Percentiles rank a stretch among this genome's conserved stretches.
These are phyloP conservation scores for Griposia aprilina DNA, from an alignment of 2,888 invertebrate species.

Conservation along the genomic window DNA sequence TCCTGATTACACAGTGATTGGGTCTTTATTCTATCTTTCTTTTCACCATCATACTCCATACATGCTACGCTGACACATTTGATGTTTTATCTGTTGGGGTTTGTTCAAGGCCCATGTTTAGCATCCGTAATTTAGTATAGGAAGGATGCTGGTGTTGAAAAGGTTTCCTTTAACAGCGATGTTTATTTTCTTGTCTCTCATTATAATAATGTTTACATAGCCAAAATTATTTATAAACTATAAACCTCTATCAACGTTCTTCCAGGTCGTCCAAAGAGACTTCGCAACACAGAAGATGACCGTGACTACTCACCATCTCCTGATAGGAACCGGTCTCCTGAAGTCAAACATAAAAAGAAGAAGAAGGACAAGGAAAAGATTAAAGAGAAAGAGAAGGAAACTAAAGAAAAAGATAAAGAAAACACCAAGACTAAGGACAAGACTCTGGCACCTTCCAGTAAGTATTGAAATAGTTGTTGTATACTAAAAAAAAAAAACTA, in stretches of 20 bases:
- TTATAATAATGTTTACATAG: background rate
- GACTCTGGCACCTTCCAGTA: constrained; percentile 88
- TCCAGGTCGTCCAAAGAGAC: constrained; percentile 79
- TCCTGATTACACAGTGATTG: background rate
- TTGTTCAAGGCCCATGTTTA: background rate
- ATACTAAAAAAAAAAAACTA: background rate
- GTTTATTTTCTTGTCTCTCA: background rate
- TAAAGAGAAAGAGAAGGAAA: constrained; percentile 76
- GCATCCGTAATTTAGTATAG: background rate
- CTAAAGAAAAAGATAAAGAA: constrained; percentile 76
- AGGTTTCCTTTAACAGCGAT: background rate
- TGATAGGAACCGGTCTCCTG: constrained; percentile 79
- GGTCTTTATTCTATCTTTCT: background rate
- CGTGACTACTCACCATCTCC: constrained; percentile 83
- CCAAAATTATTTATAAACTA: background rate
- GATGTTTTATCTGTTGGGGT: background rate
- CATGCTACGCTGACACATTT: background rate
- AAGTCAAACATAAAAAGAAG: constrained; percentile 82
- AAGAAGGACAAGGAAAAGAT: constrained; percentile 81
- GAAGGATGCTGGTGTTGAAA: background rate
- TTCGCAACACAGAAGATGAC: constrained; percentile 75
- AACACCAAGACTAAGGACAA: constrained; percentile 87
- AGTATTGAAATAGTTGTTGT: constrained; percentile 62
- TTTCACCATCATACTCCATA: background rate
- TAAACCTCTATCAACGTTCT: background rate